Evolutionary conservation across 2,888 invertebrate species (phyloP).

Genomic region (Scaptomyza polygonia): DNA sequence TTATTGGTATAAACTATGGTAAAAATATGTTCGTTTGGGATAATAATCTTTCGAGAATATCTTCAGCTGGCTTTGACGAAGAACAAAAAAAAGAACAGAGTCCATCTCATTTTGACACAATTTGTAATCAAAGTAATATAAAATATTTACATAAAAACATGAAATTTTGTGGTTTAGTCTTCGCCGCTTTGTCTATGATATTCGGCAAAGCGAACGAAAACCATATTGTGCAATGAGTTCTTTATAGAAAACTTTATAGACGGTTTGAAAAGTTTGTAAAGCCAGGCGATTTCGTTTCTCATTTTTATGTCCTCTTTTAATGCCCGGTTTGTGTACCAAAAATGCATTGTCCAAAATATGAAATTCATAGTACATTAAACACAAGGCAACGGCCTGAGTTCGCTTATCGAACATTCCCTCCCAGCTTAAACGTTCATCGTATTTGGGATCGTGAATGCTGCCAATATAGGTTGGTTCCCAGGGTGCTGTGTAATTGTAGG

Average conservation of each 20-base stretch:
- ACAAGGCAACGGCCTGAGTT: constrained; percentile 86
- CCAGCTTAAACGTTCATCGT: constrained; percentile 95
- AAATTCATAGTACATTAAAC: constrained; percentile 94
- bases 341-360: constrained; percentile 94
- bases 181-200: too few relatives aligned
- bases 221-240: background rate
- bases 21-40: too few relatives aligned
- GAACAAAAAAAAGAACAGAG: too few relatives aligned
- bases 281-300: background rate
- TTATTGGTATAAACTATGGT: too few relatives aligned
- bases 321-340: constrained; percentile 94
- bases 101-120: too few relatives aligned
- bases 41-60: too few relatives aligned
- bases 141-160: too few relatives aligned
- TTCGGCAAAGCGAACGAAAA: background rate
- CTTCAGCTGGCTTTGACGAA: too few relatives aligned
- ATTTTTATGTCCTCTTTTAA: constrained; percentile 86
- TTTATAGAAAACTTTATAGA: background rate
- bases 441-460: constrained; percentile 91
- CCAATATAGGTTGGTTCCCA: constrained; percentile 97
- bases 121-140: too few relatives aligned
- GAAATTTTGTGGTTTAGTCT: too few relatives aligned
- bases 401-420: constrained; percentile 88
- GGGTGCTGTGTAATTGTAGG: constrained; percentile 89
- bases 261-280: rapidly evolving